Evolutionary conservation across 2,797 vertebrate species (phyloP).

Genomic region (Etheostoma perlongum): DNA sequence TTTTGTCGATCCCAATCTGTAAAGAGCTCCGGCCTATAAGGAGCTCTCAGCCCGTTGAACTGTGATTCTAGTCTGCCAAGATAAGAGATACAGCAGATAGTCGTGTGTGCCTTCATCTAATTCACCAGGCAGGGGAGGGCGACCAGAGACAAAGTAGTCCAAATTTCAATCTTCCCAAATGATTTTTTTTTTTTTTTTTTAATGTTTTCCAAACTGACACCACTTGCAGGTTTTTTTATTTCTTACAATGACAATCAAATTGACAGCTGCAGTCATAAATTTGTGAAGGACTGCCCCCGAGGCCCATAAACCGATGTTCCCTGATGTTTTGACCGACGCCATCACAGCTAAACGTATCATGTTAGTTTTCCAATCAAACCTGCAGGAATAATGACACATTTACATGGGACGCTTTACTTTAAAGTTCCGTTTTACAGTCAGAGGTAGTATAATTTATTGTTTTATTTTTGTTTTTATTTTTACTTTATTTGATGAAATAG

Average conservation of each 20-base stretch:
- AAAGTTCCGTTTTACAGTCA: conserved; percentile 67
- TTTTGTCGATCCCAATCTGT: conserved; percentile 35
- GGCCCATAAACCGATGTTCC: conserved; percentile 27
- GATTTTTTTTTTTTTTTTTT: conserved; percentile 5
- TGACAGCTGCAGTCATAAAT: conserved; percentile 31
- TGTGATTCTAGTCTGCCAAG: conserved; percentile 64
- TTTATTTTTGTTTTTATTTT: conserved; percentile 66
- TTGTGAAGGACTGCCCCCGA: conserved; percentile 39
- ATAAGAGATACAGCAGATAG: conserved; percentile 35
- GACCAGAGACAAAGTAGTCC: conserved; percentile 10
- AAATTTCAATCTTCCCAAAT: conserved; percentile 46
- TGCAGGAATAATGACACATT: conserved; percentile 31
- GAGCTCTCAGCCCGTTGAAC: conserved; percentile 44
- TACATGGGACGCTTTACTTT: conserved; percentile 69
- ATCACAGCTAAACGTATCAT: conserved; percentile 30
- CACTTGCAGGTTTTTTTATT: conserved; percentile 24
- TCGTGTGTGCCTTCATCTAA: conserved; percentile 70
- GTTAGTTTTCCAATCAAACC: conserved; percentile 59
- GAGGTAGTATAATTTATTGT: conserved; percentile 83
- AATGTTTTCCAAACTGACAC: conserved; percentile 36
- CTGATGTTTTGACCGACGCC: conserved; percentile 28
- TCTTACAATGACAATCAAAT: conserved; percentile 70
- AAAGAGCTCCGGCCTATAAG: conserved; percentile 44
- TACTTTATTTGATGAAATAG: conserved; percentile 79
- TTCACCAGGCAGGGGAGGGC: conserved; percentile 17